Conservation (phyloP, 2,797 vertebrate species). For the Todus mexicanus region DNA sequence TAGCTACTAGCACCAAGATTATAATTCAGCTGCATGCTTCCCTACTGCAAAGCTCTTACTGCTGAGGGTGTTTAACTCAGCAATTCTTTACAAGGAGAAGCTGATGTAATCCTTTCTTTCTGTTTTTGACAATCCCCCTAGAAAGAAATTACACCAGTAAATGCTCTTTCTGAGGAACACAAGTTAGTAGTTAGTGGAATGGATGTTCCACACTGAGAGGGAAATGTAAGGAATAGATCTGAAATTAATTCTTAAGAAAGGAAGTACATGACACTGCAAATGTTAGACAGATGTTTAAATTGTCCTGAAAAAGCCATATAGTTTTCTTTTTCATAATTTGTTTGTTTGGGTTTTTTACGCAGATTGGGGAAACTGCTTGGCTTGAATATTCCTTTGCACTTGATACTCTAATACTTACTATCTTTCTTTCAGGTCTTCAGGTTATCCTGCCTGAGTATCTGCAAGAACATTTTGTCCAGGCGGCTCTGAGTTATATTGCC, state of each 20-base stretch:
- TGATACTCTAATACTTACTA: not conserved
- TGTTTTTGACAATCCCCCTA: not conserved
- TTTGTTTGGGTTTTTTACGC: fast-evolving
- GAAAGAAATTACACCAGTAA: not conserved
- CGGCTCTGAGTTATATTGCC: conserved; percentile 93
- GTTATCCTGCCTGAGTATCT: conserved; percentile 94
- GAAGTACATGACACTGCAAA: not conserved
- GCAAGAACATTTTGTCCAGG: conserved; percentile 90
- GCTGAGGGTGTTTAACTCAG: not conserved
- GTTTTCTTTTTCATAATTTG: not conserved
- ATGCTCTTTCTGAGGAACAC: not conserved
- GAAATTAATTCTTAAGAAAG: not conserved
- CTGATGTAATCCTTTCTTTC: not conserved
- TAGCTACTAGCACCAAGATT: not conserved
- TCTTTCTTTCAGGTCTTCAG: conserved; percentile 86
- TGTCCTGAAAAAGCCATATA: not conserved
- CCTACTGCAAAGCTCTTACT: not conserved
- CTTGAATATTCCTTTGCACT: not conserved
- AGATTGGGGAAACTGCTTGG: not conserved
- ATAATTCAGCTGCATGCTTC: not conserved
- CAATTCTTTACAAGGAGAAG: not conserved
- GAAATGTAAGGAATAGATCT: not conserved
- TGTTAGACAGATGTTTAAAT: not conserved
- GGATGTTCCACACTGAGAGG: not conserved
- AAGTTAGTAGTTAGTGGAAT: not conserved